Evolutionary conservation across 2,797 vertebrate species (phyloP).

Genomic region (Macrochelys suwanniensis): DNA sequence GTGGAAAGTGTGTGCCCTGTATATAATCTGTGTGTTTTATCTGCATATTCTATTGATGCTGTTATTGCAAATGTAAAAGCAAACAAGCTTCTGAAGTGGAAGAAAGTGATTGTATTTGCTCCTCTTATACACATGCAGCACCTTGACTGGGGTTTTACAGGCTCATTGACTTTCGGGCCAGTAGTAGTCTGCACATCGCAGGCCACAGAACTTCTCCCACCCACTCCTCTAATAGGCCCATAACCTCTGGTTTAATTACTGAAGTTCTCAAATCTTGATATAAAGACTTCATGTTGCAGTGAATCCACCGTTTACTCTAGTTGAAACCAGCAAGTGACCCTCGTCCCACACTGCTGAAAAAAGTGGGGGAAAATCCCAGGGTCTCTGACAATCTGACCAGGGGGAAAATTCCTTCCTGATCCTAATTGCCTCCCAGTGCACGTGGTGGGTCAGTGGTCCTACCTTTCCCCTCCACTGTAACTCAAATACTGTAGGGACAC

Average conservation of each 20-base stretch:
- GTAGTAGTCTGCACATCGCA: no score
- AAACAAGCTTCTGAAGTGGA: not conserved
- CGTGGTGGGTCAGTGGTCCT: no score
- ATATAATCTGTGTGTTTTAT: not conserved
- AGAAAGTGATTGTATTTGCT: not conserved
- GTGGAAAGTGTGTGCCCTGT: not conserved
- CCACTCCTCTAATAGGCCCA: no score
- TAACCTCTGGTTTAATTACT: not conserved
- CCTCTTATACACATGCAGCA: not conserved
- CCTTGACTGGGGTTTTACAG: not conserved
- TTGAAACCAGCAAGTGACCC: not conserved
- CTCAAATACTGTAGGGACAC: no score
- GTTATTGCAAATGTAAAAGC: accelerated
- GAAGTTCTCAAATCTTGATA: not conserved
- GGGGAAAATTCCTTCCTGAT: not conserved
- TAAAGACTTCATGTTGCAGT: not conserved
- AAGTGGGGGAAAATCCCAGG: not conserved
- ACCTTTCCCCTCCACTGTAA: no score
- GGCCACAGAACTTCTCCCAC: not conserved
- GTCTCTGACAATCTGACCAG: not conserved
- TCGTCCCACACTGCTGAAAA: no score
- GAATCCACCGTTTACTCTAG: not conserved
- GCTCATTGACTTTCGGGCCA: not conserved
- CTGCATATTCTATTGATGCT: not conserved
- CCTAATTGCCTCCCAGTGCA: no score